These are phyloP conservation scores for Musca vetustissima DNA, from an alignment of 1,140 invertebrate species.

Conservation along the genomic window DNA sequence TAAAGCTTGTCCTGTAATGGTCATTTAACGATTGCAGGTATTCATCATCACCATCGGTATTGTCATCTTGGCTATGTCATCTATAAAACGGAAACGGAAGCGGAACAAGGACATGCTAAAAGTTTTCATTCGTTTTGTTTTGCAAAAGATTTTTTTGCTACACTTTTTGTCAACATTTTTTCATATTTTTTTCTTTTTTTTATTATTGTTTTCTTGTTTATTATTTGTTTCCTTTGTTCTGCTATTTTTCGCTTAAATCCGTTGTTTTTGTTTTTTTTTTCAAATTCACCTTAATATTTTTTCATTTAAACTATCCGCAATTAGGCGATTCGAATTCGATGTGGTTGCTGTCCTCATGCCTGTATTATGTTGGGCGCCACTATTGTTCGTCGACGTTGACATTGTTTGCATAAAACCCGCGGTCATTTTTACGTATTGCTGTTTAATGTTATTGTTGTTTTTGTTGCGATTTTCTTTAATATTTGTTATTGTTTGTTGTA, in stretches of 20 bases:
- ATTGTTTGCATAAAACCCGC: constrained; percentile 51
- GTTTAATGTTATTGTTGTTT: constrained; percentile 25
- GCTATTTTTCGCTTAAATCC: not conserved
- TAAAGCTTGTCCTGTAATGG: too few species aligned
- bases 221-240: not conserved
- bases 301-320: constrained; percentile 4
- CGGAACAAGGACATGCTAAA: constrained; percentile 10
- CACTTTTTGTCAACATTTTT: not conserved
- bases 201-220: not conserved
- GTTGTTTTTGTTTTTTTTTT: too few species aligned
- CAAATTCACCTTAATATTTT: constrained; percentile 26
- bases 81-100: constrained; percentile 16
- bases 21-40: too few species aligned
- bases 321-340: too few species aligned
- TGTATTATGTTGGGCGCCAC: constrained; percentile 19
- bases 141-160: not conserved
- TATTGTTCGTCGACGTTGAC: constrained; percentile 45
- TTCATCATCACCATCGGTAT: too few species aligned
- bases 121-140: not conserved
- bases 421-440: constrained; percentile 41
- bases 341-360: too few species aligned
- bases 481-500: constrained; percentile 40
- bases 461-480: too few species aligned
- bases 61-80: not conserved
- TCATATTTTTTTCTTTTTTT: not conserved